Evolutionary conservation across 2,888 invertebrate genomes (phyloP).

Genomic region (Callimorpha dominula): DNA sequence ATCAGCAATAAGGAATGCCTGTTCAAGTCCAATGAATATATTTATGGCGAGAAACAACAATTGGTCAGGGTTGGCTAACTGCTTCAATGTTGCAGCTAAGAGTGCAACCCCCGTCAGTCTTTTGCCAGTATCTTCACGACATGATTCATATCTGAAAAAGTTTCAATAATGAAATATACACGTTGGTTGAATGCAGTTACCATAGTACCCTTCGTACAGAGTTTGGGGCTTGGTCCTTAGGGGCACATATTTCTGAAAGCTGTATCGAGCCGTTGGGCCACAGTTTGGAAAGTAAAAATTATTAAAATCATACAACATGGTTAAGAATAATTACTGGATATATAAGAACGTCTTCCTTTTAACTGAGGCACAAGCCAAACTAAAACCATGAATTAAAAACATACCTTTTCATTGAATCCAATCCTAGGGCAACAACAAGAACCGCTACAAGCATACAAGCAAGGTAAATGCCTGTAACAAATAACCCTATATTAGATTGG

Average conservation of each 20-base stretch:
- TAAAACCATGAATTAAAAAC: no score
- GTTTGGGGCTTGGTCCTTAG: no score
- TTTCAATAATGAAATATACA: no score
- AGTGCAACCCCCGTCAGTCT: conserved; percentile 76
- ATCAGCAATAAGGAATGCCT: conserved; percentile 89
- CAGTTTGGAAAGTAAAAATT: no score
- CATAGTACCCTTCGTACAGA: no score
- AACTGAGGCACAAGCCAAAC: no score
- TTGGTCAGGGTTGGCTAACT: conserved; percentile 87
- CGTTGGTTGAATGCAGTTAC: no score
- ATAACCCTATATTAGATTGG: neutral
- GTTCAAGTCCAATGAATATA: conserved; percentile 89
- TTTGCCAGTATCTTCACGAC: conserved; percentile 60
- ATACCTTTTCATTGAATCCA: conserved; percentile 87
- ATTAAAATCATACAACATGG: no score
- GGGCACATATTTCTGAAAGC: no score
- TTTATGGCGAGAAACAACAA: conserved; percentile 89
- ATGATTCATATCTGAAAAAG: conserved; percentile 3
- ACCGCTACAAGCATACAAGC: conserved; percentile 88
- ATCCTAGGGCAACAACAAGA: conserved; percentile 86
- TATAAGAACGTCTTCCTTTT: no score
- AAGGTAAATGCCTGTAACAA: conserved; percentile 84
- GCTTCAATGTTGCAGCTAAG: conserved; percentile 85
- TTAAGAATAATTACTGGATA: no score
- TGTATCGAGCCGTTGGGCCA: no score